Evolutionary conservation across 2,888 invertebrate species (phyloP).

Genomic region (Branchinecta sandiegonensis): DNA sequence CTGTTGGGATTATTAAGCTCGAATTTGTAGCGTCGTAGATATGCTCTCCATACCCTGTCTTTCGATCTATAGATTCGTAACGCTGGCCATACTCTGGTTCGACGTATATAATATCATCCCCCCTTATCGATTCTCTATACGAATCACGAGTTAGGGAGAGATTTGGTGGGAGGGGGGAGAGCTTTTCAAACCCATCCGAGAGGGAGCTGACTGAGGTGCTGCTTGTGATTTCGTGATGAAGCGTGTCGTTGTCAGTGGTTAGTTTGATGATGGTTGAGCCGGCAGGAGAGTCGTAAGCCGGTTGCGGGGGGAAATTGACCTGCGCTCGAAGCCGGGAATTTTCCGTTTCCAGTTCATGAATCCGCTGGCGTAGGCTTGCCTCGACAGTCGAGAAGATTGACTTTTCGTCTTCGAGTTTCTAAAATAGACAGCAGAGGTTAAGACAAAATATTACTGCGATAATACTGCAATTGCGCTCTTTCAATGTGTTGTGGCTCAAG

Average conservation of each 20-base stretch:
- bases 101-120: background rate
- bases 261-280: slow-evolving; percentile 1
- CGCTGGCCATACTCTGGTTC: background rate
- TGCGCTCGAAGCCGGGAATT: background rate
- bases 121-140: background rate
- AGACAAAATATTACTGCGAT: no score
- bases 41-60: background rate
- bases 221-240: background rate
- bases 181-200: slow-evolving; percentile 16
- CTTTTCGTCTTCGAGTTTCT: slow-evolving; percentile 14
- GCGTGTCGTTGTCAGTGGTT: background rate
- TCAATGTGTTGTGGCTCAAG: no score
- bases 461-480: no score
- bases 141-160: background rate
- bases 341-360: background rate
- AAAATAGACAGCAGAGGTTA: background rate
- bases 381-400: slow-evolving; percentile 3
- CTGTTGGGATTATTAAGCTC: background rate
- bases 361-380: slow-evolving; percentile 4
- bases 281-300: background rate
- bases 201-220: background rate
- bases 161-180: background rate
- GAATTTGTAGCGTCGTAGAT: slow-evolving; percentile 13
- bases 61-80: background rate
- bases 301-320: background rate